A percentile compares a stretch with the other conserved stretches of the same genome.
Conservation (phyloP, 2,888 invertebrate species). For the Lycophotia porphyrea region DNA sequence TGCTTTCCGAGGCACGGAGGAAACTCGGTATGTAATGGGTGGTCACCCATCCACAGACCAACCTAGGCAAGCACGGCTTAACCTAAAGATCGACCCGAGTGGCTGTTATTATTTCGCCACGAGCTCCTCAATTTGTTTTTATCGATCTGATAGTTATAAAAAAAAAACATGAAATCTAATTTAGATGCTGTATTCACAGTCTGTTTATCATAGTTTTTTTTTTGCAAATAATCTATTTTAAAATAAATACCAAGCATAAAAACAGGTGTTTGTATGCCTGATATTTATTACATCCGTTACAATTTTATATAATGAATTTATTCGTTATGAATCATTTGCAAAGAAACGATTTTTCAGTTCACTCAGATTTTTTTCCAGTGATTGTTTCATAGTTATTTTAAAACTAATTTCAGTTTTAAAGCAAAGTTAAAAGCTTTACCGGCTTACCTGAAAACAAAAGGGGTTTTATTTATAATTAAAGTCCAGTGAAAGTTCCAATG, state of each 20-base stretch:
- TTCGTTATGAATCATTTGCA: slow-evolving; percentile 30
- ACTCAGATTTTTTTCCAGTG: neutral
- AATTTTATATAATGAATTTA: slow-evolving; percentile 17
- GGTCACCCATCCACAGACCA: no score
- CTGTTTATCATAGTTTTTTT: slow-evolving; percentile 25
- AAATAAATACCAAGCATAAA: slow-evolving; percentile 24
- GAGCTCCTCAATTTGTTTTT: no score
- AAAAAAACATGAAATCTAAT: slow-evolving; percentile 39
- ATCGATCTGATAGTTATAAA: no score
- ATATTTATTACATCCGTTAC: slow-evolving; percentile 54
- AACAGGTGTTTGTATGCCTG: slow-evolving; percentile 14
- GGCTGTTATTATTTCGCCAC: no score
- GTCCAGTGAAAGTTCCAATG: slow-evolving; percentile 63
- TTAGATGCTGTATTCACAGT: slow-evolving; percentile 16
- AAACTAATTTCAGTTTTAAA: neutral
- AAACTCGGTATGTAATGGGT: no score
- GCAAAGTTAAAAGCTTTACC: neutral
- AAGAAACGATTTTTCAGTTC: neutral
- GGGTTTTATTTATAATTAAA: slow-evolving; percentile 41
- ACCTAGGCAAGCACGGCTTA: no score
- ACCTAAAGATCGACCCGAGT: no score
- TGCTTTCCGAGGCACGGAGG: no score
- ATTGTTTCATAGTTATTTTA: neutral
- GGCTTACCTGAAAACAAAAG: slow-evolving; percentile 3
- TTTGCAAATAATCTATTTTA: slow-evolving; percentile 21